Conservation (phyloP, 1,140 invertebrate genomes). For the Venustaconcha ellipsiformis region DNA sequence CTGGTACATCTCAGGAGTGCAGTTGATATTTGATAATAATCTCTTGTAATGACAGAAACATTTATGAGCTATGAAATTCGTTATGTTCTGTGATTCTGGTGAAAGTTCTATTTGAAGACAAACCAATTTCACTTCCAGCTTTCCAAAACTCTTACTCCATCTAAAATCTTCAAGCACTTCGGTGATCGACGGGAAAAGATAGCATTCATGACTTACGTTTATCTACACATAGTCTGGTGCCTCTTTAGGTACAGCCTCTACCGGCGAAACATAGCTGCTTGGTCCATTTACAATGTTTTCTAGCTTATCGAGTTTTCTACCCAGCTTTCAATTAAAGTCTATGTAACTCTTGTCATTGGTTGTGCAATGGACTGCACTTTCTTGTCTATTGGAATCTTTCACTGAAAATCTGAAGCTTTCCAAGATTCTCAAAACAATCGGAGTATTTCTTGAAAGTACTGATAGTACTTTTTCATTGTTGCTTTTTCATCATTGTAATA, state of each 20-base stretch:
- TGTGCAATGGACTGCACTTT: neutral
- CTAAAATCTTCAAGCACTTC: too few species aligned
- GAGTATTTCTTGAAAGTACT: slow-evolving; percentile 4
- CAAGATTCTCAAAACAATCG: slow-evolving; percentile 5
- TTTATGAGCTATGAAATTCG: too few species aligned
- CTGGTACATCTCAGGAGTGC: too few species aligned
- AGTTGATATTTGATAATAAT: too few species aligned
- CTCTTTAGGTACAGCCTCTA: neutral
- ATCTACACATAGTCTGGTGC: neutral
- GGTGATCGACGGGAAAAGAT: slow-evolving; percentile 38
- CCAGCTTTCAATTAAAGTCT: too few species aligned
- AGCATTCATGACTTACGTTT: neutral
- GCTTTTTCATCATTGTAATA: too few species aligned
- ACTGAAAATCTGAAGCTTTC: slow-evolving; percentile 21
- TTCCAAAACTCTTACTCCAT: too few species aligned
- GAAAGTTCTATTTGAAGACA: too few species aligned
- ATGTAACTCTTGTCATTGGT: too few species aligned
- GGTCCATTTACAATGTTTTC: neutral
- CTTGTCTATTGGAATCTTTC: neutral
- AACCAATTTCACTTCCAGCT: too few species aligned
- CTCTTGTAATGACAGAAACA: too few species aligned
- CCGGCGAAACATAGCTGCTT: neutral
- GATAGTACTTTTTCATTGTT: neutral
- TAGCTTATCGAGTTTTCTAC: neutral
- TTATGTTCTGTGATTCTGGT: too few species aligned